Evolutionary conservation across 2,797 vertebrate genomes (phyloP).

Genomic region (Oreochromis mossambicus): DNA sequence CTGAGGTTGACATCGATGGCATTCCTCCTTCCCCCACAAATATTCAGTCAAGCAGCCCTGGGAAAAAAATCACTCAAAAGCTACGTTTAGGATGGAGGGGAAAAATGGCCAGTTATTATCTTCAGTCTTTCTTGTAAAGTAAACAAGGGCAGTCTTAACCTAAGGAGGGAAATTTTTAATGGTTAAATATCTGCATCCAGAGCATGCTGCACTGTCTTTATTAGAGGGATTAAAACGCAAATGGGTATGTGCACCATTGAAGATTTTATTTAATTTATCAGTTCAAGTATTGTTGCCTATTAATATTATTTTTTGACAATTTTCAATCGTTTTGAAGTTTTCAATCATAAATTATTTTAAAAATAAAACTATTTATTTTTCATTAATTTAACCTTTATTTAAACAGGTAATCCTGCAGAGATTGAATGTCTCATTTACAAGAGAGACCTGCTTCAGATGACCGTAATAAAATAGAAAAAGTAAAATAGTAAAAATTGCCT

Average conservation of each 20-base stretch:
- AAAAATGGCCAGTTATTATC: neutral
- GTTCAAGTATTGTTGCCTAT: neutral
- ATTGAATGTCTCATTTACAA: neutral
- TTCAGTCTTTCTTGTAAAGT: neutral
- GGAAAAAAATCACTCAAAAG: neutral
- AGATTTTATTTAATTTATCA: neutral
- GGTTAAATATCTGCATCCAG: neutral
- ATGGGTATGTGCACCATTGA: neutral
- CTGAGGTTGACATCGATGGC: conserved; percentile 42
- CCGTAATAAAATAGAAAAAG: neutral
- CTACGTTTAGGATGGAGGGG: neutral
- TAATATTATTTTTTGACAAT: neutral
- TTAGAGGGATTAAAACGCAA: neutral
- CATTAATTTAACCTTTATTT: neutral
- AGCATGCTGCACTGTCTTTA: neutral
- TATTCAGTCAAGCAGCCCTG: neutral
- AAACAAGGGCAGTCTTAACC: neutral
- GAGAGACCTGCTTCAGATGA: neutral
- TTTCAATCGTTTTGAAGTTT: neutral
- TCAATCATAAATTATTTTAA: neutral
- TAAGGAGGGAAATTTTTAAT: neutral
- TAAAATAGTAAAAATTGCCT: neutral
- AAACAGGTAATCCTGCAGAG: neutral
- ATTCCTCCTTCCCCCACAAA: conserved; percentile 19
- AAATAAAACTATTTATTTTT: neutral